Conservation (phyloP, 2,113 vertebrate genomes). For the Odontophorus gujanensis region DNA sequence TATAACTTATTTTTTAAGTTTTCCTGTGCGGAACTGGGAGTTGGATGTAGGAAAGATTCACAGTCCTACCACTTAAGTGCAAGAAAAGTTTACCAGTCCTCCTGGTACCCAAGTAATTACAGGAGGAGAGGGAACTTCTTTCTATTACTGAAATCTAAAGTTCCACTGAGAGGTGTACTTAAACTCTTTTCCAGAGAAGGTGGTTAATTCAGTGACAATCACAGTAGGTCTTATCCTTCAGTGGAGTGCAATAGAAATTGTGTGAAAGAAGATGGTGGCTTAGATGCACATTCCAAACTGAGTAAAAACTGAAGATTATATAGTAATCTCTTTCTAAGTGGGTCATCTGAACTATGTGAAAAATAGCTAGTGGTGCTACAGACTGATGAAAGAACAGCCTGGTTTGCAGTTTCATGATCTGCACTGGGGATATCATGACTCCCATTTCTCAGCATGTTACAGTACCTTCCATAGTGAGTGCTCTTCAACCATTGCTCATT, state of each 20-base stretch:
- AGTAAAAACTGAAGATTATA: not conserved
- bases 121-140: not conserved
- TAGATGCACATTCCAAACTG: not conserved
- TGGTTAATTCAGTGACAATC: not conserved
- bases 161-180: not conserved
- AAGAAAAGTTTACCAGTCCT: not conserved
- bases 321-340: not conserved
- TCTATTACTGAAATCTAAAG: not conserved
- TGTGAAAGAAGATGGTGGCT: not conserved
- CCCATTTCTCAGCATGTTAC: not conserved
- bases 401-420: not conserved
- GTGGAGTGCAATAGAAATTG: not conserved
- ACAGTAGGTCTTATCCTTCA: not conserved
- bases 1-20: not conserved
- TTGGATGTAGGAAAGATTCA: not conserved
- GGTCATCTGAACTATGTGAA: not conserved
- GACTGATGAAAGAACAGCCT: not conserved
- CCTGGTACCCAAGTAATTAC: not conserved
- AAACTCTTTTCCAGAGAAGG: not conserved
- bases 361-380: not conserved
- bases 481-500: not conserved
- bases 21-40: not conserved
- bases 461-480: not conserved
- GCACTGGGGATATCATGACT: fast-evolving
- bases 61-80: fast-evolving